Conservation (phyloP, 2,113 vertebrate species). For the Vulpes vulpes region DNA sequence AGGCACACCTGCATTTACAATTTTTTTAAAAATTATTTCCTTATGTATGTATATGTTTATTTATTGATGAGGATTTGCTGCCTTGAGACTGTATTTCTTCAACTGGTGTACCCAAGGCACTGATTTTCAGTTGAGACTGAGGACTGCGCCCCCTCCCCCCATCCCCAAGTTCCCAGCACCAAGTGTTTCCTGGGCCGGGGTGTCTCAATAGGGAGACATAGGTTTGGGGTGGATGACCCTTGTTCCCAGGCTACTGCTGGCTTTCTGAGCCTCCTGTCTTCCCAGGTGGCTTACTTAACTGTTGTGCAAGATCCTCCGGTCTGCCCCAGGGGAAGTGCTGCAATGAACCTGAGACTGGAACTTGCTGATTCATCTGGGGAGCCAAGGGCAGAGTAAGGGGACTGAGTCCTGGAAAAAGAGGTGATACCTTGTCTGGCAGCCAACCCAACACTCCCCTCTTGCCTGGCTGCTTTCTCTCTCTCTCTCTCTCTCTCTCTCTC, state of each 20-base stretch:
- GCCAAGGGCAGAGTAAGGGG: slow-evolving; percentile 73
- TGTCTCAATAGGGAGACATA: background rate
- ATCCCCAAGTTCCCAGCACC: background rate
- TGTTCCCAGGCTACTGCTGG: background rate
- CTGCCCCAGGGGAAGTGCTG: slow-evolving; percentile 26
- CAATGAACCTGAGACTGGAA: slow-evolving; percentile 3
- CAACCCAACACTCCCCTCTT: background rate
- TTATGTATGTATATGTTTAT: background rate
- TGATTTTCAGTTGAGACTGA: background rate
- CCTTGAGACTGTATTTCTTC: background rate
- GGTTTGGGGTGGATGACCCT: background rate
- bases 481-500: background rate
- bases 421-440: background rate
- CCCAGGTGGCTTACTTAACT: slow-evolving; percentile 41
- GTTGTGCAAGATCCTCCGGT: background rate
- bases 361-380: slow-evolving; percentile 69
- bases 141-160: too few species aligned
- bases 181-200: background rate
- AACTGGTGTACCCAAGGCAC: background rate
- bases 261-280: background rate
- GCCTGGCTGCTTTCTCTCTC: background rate
- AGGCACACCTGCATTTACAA: background rate
- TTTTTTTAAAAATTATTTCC: background rate
- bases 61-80: background rate
- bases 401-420: background rate